phyloP scores from a whole-genome alignment of 2,797 vertebrate genomes.

The Sebastes matsubarae region DNA sequence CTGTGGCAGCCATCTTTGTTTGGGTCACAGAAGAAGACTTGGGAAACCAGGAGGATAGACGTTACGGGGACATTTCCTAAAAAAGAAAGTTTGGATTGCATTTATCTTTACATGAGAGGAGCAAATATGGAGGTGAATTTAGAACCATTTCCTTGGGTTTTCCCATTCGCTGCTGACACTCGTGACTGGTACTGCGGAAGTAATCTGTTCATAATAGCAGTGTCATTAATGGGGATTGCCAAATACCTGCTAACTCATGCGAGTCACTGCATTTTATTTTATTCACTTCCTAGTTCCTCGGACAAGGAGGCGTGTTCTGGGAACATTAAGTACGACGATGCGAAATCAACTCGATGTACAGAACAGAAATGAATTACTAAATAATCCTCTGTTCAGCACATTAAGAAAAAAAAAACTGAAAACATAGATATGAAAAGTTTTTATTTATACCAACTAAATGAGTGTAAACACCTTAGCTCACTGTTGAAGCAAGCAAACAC shows the following conservation, averaged over 20 bases:
- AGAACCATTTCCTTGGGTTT: not conserved
- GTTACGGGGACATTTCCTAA: not conserved
- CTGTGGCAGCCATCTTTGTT: not conserved
- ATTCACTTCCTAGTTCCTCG: not conserved
- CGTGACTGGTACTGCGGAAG: not conserved
- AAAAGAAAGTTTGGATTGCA: not conserved
- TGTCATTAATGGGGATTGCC: not conserved
- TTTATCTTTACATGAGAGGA: not conserved
- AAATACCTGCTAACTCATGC: not conserved
- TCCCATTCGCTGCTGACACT: not conserved
- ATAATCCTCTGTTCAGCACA: not conserved
- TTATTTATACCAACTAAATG: not conserved
- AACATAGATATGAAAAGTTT: not conserved
- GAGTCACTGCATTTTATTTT: not conserved
- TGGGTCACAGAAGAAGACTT: not conserved
- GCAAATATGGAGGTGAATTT: not conserved
- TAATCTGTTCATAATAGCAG: not conserved
- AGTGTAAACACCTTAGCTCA: not conserved
- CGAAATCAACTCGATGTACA: not conserved
- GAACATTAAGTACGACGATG: not conserved
- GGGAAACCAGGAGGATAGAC: not conserved
- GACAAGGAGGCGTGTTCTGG: not conserved
- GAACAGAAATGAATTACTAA: not conserved
- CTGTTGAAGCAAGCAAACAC: slow-evolving; percentile 15
- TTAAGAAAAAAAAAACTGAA: not conserved